These are phyloP conservation scores for Coregonus clupeaformis DNA, from an alignment of 2,113 vertebrate genomes.

Conservation along the genomic window DNA sequence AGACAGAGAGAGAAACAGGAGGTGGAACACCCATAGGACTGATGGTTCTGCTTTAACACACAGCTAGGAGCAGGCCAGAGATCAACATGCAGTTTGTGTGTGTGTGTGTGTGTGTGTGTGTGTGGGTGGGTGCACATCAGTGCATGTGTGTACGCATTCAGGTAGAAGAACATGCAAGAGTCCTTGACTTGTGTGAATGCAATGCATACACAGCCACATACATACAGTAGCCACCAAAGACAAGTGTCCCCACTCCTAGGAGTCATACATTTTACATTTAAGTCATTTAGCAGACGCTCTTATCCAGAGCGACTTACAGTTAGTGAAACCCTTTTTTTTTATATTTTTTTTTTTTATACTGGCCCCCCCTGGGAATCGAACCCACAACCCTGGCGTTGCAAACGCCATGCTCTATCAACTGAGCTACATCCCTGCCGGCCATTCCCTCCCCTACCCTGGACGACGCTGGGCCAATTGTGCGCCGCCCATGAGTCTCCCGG, in stretches of 20 bases:
- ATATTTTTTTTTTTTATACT: no score
- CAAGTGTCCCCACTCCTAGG: background rate
- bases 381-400: no score
- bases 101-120: background rate
- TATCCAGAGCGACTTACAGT: no score
- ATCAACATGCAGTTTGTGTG: background rate
- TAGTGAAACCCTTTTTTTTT: no score
- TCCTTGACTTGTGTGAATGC: background rate
- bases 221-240: background rate
- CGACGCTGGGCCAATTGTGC: no score
- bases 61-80: background rate
- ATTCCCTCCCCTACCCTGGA: no score
- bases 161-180: background rate
- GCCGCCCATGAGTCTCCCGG: no score
- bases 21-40: slow-evolving; percentile 4
- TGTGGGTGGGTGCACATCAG: background rate
- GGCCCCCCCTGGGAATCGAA: no score
- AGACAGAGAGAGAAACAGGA: slow-evolving; percentile 5
- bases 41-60: slow-evolving; percentile 3
- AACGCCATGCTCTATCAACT: no score
- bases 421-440: no score
- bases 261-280: no score
- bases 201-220: background rate
- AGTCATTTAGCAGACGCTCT: no score
- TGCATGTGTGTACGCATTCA: slow-evolving; percentile 2